Evolutionary conservation across 2,888 invertebrate genomes (phyloP), one percentile per base, ranked within the genome.

Genomic region (Metalampra italica): DNA sequence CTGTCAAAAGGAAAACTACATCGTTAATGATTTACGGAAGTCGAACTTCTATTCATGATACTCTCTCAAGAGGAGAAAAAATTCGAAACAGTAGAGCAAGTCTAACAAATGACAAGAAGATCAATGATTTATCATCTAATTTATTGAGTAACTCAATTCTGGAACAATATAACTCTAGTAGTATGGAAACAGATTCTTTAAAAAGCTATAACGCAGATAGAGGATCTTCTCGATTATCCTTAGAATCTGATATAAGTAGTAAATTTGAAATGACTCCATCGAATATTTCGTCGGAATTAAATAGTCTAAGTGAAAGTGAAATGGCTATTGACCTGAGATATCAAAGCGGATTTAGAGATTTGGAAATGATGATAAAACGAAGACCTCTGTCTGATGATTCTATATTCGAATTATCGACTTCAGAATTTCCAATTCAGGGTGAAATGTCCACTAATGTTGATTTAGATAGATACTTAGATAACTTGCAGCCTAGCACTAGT

Each of bases 381-480:
- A 85, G 94, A 57, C 95, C 95, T 0, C 90, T 95, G 3, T 94
- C 95, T 14, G 94, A 94, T 67, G 94, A 95, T 61, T 94, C 93
- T 43, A 82, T 93, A 39, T 93, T 93, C 67, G 93, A 94, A 69
- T 83, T 94, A 40, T 92, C 92, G 50, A 91, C 92, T 9, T 78
- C 92, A 14, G 91, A 91, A 58, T 90, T 90, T 51, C 88, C 91
- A 36, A 86, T 87, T 50, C 84, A 89, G 34, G 68, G 55, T 59
- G 91, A 92, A 37, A 75, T 79, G 5, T 65, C 82, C 3, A 81
- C 88, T 22, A 91, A 91, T 55, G 86, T 92, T n/a, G 93, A 94
- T 66, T 81, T 94, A 45, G 94, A 94, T 71, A 91, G 90, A 54
- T 94, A 93, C 72, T 82, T 94, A 43, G 91, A 92, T 61, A 92